Conservation (phyloP, 2,113 vertebrate species). For the Willisornis vidua region DNA sequence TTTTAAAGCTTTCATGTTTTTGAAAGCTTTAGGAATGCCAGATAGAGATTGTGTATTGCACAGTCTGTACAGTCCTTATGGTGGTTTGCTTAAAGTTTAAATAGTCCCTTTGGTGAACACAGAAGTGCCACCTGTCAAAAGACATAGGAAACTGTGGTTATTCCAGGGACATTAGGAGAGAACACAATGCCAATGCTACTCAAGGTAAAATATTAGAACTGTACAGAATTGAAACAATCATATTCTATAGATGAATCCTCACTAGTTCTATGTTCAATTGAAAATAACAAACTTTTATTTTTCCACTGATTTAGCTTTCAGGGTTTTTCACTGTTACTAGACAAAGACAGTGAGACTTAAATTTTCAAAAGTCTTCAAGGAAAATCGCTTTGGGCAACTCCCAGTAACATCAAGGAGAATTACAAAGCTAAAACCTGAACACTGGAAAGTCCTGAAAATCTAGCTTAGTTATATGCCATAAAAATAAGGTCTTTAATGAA, state of each 20-base stretch:
- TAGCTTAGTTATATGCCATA: background rate
- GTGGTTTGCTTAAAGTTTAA: background rate
- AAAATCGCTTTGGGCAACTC: background rate
- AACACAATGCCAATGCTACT: background rate
- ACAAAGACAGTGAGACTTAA: background rate
- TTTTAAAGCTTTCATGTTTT: background rate
- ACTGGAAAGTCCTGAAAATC: constrained; percentile 8
- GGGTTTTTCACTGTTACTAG: background rate
- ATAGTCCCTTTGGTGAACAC: background rate
- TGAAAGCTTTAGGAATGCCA: background rate
- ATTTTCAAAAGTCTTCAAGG: constrained; percentile 13
- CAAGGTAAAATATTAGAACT: background rate
- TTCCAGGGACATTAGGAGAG: background rate
- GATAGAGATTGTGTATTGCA: background rate
- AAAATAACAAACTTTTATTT: background rate
- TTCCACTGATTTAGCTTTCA: background rate
- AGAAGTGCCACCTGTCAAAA: background rate
- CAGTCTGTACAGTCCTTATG: background rate
- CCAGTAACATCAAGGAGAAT: constrained; percentile 19
- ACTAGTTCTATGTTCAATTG: background rate
- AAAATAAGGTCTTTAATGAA: background rate
- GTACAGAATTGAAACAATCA: background rate
- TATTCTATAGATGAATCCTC: background rate
- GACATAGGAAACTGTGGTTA: background rate
- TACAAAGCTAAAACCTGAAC: background rate